phyloP scores from a whole-genome alignment of 1,140 invertebrate species.

The Diachasma alloeum region DNA sequence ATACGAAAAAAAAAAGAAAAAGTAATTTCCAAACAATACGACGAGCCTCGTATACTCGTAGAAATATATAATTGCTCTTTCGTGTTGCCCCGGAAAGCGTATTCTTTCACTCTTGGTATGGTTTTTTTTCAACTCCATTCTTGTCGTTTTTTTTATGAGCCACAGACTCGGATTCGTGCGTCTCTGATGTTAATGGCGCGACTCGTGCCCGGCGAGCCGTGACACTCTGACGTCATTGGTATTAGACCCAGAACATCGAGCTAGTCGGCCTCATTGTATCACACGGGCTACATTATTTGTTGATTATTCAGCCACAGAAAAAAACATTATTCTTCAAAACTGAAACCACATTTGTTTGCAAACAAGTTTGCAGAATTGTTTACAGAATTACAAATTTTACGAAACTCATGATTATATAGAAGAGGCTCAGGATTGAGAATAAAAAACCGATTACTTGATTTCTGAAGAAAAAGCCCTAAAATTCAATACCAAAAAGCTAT shows the following conservation, averaged over 20 bases:
- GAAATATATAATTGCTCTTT: conserved; percentile 27
- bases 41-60: neutral
- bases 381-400: too few relatives aligned
- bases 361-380: too few relatives aligned
- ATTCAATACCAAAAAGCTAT: too few relatives aligned
- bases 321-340: neutral
- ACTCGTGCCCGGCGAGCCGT: conserved; percentile 58
- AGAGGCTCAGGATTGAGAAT: too few relatives aligned
- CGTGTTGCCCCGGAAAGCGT: conserved; percentile 7
- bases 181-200: conserved; percentile 57
- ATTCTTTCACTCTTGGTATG: neutral
- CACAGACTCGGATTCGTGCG: conserved; percentile 29
- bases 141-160: conserved; percentile 23
- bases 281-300: neutral
- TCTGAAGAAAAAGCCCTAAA: too few relatives aligned
- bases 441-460: too few relatives aligned
- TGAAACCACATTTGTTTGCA: neutral
- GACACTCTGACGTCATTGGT: conserved; percentile 62
- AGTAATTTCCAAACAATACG: neutral
- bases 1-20: neutral
- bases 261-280: conserved; percentile 29
- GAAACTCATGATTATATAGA: too few relatives aligned
- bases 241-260: conserved; percentile 12
- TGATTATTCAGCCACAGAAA: neutral
- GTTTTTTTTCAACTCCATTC: conserved; percentile 19